phyloP scores from a whole-genome alignment of 2,113 vertebrate species.

The Callithrix jacchus region DNA sequence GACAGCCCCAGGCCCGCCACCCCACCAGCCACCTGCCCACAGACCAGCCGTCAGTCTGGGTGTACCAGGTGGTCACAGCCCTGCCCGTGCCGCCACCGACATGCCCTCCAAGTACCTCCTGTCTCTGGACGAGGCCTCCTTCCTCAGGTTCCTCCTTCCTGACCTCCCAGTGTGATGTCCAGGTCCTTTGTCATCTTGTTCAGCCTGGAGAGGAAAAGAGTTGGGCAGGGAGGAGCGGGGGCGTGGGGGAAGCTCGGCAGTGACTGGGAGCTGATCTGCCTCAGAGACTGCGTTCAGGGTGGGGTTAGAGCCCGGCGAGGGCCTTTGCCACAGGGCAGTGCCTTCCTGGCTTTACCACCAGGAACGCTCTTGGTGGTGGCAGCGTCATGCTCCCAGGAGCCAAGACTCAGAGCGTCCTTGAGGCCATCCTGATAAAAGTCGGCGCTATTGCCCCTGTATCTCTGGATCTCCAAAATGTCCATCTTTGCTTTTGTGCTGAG shows the following conservation, averaged over 20 bases:
- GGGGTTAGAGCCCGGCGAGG: not conserved
- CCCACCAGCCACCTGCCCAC: conserved; percentile 22
- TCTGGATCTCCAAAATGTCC: not conserved
- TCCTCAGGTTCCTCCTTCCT: not conserved
- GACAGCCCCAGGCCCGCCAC: conserved; percentile 27
- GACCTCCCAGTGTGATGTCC: not conserved
- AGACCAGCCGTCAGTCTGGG: not conserved
- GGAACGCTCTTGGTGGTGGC: not conserved
- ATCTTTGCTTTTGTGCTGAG: not conserved
- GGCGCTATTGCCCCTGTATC: not conserved
- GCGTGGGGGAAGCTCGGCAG: not conserved
- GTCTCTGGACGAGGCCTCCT: conserved; percentile 6
- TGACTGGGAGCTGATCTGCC: not conserved
- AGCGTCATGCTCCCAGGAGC: not conserved
- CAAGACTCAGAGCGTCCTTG: not conserved
- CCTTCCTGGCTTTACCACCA: not conserved
- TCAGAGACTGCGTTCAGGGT: not conserved
- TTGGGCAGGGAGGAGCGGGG: not conserved
- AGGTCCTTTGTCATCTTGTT: conserved; percentile 26
- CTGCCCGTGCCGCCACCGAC: not conserved
- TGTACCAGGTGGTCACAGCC: not conserved
- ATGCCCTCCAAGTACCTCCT: not conserved
- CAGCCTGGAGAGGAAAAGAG: not conserved
- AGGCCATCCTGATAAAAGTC: not conserved
- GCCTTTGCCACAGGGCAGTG: not conserved